Evolutionary conservation across 2,888 invertebrate genomes (phyloP).

Genomic region (Limnephilus rhombicus): DNA sequence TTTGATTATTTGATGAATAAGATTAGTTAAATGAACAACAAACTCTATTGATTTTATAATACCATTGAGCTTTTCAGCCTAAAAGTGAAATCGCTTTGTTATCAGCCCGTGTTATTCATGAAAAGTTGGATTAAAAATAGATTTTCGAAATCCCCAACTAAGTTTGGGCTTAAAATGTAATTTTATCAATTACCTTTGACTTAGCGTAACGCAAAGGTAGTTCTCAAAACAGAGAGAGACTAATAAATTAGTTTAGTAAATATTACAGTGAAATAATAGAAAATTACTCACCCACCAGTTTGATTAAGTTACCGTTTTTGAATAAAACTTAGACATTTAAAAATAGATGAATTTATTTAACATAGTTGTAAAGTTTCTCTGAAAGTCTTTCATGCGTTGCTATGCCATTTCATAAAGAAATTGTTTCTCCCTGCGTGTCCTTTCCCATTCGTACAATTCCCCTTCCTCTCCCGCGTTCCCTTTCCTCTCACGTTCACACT

Average conservation of each 20-base stretch:
- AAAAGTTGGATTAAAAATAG: neutral
- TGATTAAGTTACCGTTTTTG: neutral
- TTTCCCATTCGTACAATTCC: no score
- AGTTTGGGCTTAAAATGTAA: neutral
- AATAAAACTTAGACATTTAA: no score
- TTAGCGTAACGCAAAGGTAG: neutral
- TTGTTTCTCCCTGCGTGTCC: no score
- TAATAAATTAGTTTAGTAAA: neutral
- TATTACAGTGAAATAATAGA: neutral
- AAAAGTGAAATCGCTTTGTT: neutral
- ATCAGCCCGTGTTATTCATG: neutral
- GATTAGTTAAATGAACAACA: neutral
- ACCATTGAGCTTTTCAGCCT: neutral
- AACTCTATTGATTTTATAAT: neutral
- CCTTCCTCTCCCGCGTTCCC: no score
- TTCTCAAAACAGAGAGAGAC: neutral
- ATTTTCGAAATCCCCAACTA: neutral
- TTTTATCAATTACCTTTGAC: neutral
- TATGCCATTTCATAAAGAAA: no score
- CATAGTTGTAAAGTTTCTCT: no score
- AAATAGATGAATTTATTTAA: no score
- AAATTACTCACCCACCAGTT: neutral
- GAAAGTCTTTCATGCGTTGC: no score
- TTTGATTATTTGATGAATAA: neutral
- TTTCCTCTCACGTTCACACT: no score